Conservation (phyloP, 2,113 vertebrate species). For the Rhinopomastus cyanomelas region DNA sequence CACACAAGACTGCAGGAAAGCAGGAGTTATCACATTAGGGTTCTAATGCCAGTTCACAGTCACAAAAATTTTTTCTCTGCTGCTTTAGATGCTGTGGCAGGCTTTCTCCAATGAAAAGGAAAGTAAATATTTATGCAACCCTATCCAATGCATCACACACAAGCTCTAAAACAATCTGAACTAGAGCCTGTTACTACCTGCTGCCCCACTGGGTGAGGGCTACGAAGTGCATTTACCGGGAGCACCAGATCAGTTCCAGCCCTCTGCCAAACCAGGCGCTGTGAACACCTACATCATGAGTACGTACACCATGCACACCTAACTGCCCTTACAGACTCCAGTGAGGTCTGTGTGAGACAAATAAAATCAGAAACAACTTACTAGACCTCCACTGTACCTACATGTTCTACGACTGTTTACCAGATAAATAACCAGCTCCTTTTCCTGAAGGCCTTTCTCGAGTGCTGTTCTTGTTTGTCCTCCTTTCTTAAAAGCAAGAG, state of each 20-base stretch:
- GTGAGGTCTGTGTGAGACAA: fast-evolving
- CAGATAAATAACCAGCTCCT: neutral
- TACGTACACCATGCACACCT: no score
- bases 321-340: neutral
- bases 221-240: fast-evolving
- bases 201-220: neutral
- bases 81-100: neutral
- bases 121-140: neutral
- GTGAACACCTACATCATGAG: neutral
- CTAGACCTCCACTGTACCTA: neutral
- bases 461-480: neutral
- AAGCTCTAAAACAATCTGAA: neutral
- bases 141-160: neutral
- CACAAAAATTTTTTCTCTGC: neutral
- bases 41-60: neutral
- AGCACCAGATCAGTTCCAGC: neutral
- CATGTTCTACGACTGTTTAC: neutral
- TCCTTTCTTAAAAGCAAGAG: neutral
- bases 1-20: neutral
- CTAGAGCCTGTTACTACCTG: neutral
- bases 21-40: neutral
- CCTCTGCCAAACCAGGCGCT: fast-evolving
- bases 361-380: neutral
- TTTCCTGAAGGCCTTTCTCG: neutral
- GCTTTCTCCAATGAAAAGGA: neutral